phyloP scores from a whole-genome alignment of 2,113 vertebrate species.

The Prinia subflava region DNA sequence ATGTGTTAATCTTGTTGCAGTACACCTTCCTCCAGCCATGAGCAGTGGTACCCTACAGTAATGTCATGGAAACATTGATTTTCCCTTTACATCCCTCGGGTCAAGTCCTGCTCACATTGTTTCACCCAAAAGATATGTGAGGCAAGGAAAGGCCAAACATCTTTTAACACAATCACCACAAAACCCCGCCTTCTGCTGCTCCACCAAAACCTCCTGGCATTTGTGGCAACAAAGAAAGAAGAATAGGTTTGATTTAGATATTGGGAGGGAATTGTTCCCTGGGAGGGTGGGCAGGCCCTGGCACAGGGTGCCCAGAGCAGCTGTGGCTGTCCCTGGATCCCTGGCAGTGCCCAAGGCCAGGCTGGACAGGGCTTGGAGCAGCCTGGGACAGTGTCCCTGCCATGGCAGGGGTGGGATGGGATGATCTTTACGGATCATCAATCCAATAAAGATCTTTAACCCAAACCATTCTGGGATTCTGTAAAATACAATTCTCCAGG shows the following conservation, averaged over 20 bases:
- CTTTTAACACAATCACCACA: not conserved
- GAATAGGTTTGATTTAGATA: not conserved
- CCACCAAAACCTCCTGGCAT: not conserved
- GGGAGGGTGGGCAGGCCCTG: rapidly evolving
- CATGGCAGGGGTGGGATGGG: not conserved
- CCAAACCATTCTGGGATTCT: not conserved
- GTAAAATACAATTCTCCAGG: not conserved
- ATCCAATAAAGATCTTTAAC: not conserved
- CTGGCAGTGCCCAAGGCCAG: not conserved
- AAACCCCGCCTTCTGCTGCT: rapidly evolving
- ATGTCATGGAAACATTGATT: not conserved
- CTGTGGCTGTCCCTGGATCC: not conserved
- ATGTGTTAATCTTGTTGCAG: not conserved
- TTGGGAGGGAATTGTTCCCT: not conserved
- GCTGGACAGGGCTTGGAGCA: rapidly evolving
- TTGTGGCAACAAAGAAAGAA: not conserved
- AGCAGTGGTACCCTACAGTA: not conserved
- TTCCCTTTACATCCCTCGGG: not conserved
- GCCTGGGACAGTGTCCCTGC: rapidly evolving
- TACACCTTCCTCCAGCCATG: not conserved
- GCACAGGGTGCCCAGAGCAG: not conserved
- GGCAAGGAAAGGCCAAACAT: not conserved
- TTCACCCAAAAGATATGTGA: not conserved
- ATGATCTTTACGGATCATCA: not conserved
- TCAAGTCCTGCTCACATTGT: not conserved